phyloP scores from a whole-genome alignment of 2,888 invertebrate genomes.

The Neelides folsomi region DNA sequence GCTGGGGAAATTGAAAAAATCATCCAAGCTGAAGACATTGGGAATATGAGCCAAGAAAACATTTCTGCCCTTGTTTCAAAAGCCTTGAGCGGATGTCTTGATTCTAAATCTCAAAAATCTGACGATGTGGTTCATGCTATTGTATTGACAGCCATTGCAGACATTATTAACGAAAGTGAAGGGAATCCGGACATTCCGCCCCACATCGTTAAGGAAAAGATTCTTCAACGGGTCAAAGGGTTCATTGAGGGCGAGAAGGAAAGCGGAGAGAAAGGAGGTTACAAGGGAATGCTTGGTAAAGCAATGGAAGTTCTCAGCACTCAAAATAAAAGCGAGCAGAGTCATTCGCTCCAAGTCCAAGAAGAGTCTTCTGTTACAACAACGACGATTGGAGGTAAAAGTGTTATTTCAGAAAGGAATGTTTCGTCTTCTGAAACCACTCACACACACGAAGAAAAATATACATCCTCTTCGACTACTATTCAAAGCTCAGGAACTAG shows the following conservation, averaged over 20 bases:
- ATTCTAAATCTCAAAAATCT: not conserved
- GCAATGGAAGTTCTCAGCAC: too few species aligned
- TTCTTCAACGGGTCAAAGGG: slow-evolving; percentile 3
- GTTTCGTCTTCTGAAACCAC: not conserved
- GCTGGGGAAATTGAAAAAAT: not conserved
- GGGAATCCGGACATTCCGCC: not conserved
- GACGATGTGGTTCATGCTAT: slow-evolving; percentile 3
- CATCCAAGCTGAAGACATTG: not conserved
- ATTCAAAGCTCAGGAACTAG: not conserved
- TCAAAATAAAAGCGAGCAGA: too few species aligned
- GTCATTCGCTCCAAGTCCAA: not conserved
- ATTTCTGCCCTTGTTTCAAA: not conserved
- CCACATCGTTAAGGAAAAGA: slow-evolving; percentile 1
- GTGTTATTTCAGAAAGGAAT: not conserved
- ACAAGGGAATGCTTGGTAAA: not conserved
- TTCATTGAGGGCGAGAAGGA: not conserved
- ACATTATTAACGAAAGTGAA: slow-evolving; percentile 5
- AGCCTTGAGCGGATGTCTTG: slow-evolving; percentile 2
- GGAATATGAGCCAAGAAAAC: slow-evolving; percentile 3
- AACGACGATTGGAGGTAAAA: not conserved
- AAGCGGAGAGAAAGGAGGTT: not conserved
- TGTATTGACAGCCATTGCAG: slow-evolving; percentile 4
- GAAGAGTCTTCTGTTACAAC: not conserved
- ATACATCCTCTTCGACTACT: too few species aligned
- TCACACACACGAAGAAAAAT: not conserved